Evolutionary conservation across 2,888 invertebrate genomes (phyloP).

Genomic region (Melanostoma scalare): DNA sequence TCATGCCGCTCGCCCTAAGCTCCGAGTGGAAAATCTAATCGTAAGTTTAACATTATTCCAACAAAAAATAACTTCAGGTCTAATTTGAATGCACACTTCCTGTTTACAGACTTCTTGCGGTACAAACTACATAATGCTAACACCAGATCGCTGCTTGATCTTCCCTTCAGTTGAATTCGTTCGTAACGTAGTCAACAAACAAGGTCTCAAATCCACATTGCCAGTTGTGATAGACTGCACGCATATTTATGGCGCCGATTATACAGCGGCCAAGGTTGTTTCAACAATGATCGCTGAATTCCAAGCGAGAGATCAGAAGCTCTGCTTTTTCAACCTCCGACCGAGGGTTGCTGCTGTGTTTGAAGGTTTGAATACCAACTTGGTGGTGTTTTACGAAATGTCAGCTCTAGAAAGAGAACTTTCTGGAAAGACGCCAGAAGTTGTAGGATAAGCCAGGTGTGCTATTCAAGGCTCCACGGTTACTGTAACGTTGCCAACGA

Average conservation of each 20-base stretch:
- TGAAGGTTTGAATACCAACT: constrained; percentile 89
- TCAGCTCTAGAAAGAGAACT: constrained; percentile 88
- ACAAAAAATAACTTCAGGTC: background rate
- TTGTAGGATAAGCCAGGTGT: constrained; percentile 20
- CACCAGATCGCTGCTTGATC: constrained; percentile 93
- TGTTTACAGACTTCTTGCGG: constrained; percentile 84
- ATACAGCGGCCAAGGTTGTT: constrained; percentile 92
- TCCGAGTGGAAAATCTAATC: constrained; percentile 89
- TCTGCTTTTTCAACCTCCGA: constrained; percentile 92
- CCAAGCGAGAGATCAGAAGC: constrained; percentile 87
- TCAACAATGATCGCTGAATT: constrained; percentile 90
- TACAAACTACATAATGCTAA: constrained; percentile 90
- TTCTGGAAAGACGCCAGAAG: constrained; percentile 75
- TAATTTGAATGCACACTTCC: constrained; percentile 20
- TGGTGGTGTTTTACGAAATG: constrained; percentile 89
- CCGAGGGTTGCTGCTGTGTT: constrained; percentile 91
- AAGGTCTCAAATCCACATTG: constrained; percentile 86
- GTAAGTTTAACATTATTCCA: constrained; percentile 82
- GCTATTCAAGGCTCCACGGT: constrained; percentile 24
- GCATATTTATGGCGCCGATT: constrained; percentile 94
- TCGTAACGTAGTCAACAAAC: constrained; percentile 91
- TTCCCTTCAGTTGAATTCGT: constrained; percentile 96
- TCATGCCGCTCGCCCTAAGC: constrained; percentile 93
- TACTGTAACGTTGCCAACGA: constrained; percentile 15
- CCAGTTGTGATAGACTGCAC: constrained; percentile 94